phyloP scores from a whole-genome alignment of 2,113 vertebrate genomes.

The Pica pica region DNA sequence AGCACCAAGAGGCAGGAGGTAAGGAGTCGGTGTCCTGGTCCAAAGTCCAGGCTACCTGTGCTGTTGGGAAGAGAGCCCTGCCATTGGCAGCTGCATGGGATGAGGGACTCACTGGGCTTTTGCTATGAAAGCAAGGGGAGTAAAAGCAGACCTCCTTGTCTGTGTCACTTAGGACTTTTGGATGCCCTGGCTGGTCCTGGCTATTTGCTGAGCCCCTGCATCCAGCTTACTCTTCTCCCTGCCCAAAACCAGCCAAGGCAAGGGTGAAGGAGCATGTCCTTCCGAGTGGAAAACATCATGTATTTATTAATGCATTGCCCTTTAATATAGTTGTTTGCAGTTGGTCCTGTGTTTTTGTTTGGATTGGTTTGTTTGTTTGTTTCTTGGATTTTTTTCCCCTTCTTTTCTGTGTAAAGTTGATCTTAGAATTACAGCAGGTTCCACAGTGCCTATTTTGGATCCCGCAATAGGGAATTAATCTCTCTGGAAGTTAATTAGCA shows the following conservation, averaged over 20 bases:
- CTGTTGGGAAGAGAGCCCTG: not conserved
- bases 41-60: not conserved
- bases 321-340: not conserved
- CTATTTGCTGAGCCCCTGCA: not conserved
- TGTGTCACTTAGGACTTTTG: not conserved
- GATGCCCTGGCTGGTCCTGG: not conserved
- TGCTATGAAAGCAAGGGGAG: not conserved
- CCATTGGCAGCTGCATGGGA: fast-evolving
- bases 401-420: not conserved
- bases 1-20: not conserved
- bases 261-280: not conserved
- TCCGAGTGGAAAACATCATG: fast-evolving
- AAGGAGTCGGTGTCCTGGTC: not conserved
- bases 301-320: not conserved
- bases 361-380: not conserved
- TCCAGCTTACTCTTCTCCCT: not conserved
- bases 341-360: not conserved
- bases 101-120: not conserved
- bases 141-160: not conserved
- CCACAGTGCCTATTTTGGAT: not conserved
- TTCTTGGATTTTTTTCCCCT: not conserved
- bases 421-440: not conserved
- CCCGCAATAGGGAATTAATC: not conserved
- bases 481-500: not conserved
- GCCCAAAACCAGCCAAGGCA: not conserved